A percentile compares a stretch with the other conserved stretches of the same genome.
Evolutionary conservation across 2,797 vertebrate genomes (phyloP).

Genomic region (Limnodromus scolopaceus): DNA sequence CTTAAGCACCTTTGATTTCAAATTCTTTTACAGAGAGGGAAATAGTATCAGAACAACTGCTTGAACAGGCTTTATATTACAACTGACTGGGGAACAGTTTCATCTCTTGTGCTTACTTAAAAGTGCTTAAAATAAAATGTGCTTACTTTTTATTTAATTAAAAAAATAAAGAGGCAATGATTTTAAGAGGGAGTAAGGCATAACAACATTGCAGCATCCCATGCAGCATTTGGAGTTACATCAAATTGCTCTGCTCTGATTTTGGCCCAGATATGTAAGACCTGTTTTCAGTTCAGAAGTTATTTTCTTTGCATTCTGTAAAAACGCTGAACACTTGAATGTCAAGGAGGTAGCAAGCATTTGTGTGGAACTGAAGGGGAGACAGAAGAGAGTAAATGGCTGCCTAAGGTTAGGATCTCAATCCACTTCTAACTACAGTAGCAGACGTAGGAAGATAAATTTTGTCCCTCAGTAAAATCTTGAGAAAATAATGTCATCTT

Average conservation of each 20-base stretch:
- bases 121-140: neutral
- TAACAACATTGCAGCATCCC: neutral
- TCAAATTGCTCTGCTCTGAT: neutral
- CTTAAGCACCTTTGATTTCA: neutral
- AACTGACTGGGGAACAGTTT: neutral
- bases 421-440: neutral
- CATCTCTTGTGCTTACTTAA: neutral
- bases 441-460: neutral
- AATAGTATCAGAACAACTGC: neutral
- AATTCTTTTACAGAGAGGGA: neutral
- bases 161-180: neutral
- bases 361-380: neutral
- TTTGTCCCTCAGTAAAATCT: neutral
- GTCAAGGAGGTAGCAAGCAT: neutral
- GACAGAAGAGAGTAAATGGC: neutral
- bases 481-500: neutral
- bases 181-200: neutral
- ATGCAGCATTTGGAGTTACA: neutral
- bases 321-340: neutral
- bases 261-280: neutral
- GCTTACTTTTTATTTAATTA: neutral
- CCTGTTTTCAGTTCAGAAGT: neutral
- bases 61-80: neutral
- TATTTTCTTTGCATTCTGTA: neutral
- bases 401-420: neutral